phyloP scores from a whole-genome alignment of 2,113 vertebrate species.

The Alectura lathami region DNA sequence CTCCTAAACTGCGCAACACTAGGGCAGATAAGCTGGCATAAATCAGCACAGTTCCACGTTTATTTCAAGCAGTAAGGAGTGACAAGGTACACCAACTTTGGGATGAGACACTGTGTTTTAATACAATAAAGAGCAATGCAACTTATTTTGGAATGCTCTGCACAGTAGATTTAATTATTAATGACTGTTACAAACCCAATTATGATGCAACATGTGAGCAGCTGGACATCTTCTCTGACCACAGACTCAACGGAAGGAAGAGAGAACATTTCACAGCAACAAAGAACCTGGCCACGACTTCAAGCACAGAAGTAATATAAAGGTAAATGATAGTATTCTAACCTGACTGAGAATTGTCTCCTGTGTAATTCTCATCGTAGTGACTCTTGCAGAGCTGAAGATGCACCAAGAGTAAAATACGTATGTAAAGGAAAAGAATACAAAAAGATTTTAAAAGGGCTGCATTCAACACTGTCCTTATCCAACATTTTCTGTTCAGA shows the following conservation, averaged over 20 bases:
- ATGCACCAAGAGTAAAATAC: conserved; percentile 20
- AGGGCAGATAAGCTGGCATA: neutral
- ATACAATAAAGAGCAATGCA: neutral
- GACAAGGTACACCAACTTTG: neutral
- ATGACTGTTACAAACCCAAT: neutral
- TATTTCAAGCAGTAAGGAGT: neutral
- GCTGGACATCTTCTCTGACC: neutral
- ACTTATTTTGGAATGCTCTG: neutral
- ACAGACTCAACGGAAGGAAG: neutral
- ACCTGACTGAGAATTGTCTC: conserved; percentile 90
- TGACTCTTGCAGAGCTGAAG: conserved; percentile 83
- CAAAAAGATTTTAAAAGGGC: neutral
- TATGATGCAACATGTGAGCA: neutral
- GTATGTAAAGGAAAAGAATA: conserved; percentile 28
- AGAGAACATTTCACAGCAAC: neutral
- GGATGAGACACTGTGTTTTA: neutral
- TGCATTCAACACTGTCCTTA: neutral
- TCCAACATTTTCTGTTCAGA: neutral
- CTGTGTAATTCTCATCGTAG: conserved; percentile 80
- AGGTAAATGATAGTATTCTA: conserved; percentile 42
- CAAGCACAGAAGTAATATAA: neutral
- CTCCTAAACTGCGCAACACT: neutral
- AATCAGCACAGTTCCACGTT: neutral
- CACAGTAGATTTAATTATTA: neutral
- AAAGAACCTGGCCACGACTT: neutral